Evolutionary conservation across 2,113 vertebrate genomes (phyloP).

Genomic region (Hystrix brachyura): DNA sequence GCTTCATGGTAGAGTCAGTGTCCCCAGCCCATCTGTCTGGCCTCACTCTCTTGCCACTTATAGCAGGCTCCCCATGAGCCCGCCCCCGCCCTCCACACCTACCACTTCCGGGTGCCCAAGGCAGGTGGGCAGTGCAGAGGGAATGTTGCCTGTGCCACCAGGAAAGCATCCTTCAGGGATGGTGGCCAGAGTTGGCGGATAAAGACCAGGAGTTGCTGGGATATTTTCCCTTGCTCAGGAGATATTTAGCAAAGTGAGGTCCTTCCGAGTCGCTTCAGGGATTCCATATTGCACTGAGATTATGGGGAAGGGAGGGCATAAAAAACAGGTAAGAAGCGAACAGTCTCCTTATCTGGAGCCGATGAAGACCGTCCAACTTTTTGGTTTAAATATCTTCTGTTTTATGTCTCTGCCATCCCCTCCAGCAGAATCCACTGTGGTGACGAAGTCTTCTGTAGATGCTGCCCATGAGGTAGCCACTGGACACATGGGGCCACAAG

Average conservation of each 20-base stretch:
- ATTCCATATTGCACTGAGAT: neutral
- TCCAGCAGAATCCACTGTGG: neutral
- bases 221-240: neutral
- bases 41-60: neutral
- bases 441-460: fast-evolving
- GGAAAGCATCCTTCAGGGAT: neutral
- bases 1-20: neutral
- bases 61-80: neutral
- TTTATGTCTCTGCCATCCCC: neutral
- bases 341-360: neutral
- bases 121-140: neutral
- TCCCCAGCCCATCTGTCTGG: neutral
- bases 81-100: neutral
- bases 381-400: neutral
- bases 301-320: no score
- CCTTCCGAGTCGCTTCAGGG: fast-evolving
- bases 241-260: neutral
- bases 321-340: neutral
- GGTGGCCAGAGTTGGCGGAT: no score
- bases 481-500: neutral
- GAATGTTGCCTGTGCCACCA: fast-evolving
- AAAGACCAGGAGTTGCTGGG: neutral
- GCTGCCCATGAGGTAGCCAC: neutral
- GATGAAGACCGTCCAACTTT: no score
- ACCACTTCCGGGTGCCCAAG: neutral